Conservation (phyloP, 2,113 vertebrate genomes). For the Zingel zingel region DNA sequence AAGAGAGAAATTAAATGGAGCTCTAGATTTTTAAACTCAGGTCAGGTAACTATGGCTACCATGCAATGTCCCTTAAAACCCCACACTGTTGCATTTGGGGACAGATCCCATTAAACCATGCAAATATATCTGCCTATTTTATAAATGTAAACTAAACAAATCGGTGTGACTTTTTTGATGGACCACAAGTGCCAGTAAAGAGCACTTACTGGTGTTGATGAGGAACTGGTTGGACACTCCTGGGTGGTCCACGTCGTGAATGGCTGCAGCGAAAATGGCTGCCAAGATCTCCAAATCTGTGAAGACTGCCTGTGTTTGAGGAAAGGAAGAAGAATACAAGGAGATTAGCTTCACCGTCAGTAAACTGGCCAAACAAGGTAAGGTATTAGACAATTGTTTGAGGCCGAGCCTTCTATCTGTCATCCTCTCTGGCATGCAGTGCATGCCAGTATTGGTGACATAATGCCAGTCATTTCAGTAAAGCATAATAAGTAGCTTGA, state of each 20-base stretch:
- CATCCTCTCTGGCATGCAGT: slow-evolving; percentile 12
- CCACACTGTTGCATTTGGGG: slow-evolving; percentile 6
- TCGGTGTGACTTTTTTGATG: background rate
- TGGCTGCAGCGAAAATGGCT: slow-evolving; percentile 96
- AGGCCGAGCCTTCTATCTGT: slow-evolving; percentile 14
- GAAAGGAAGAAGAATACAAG: background rate
- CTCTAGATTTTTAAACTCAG: slow-evolving; percentile 19
- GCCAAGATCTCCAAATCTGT: slow-evolving; percentile 98
- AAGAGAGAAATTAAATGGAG: slow-evolving; percentile 42
- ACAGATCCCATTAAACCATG: slow-evolving; percentile 11
- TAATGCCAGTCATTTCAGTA: slow-evolving; percentile 23
- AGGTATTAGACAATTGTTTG: slow-evolving; percentile 2
- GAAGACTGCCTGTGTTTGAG: slow-evolving; percentile 90
- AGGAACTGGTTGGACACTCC: slow-evolving; percentile 99
- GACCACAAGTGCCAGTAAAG: background rate
- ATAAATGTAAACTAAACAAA: slow-evolving; percentile 27
- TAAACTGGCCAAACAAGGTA: slow-evolving; percentile 29
- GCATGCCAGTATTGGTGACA: slow-evolving; percentile 5
- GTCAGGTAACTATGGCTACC: slow-evolving; percentile 44
- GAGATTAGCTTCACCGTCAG: slow-evolving; percentile 7
- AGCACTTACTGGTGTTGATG: slow-evolving; percentile 96
- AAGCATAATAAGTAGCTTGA: slow-evolving; percentile 13
- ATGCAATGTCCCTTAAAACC: slow-evolving; percentile 20
- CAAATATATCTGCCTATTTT: slow-evolving; percentile 8
- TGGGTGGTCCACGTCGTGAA: slow-evolving; percentile 98